phyloP scores from a whole-genome alignment of 2,888 invertebrate species.

The Chaetogeoica ovagalla region DNA sequence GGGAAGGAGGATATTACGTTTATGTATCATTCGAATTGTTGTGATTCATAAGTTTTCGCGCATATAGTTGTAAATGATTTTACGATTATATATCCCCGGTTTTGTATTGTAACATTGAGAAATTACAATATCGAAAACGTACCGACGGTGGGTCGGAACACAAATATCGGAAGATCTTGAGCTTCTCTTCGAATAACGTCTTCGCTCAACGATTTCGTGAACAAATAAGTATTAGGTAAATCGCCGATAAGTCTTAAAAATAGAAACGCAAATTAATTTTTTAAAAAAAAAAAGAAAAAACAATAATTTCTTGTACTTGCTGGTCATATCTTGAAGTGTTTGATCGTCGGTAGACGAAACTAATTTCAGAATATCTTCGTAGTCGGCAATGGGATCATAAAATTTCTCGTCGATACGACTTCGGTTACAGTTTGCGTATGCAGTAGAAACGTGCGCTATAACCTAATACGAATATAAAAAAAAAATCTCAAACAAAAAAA shows the following conservation, averaged over 20 bases:
- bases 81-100: too few relatives aligned
- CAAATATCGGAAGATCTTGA: slow-evolving; percentile 70
- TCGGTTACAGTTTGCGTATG: slow-evolving; percentile 60
- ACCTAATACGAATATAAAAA: slow-evolving; percentile 27
- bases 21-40: too few relatives aligned
- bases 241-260: slow-evolving; percentile 58
- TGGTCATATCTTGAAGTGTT: slow-evolving; percentile 59
- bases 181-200: slow-evolving; percentile 67
- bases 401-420: slow-evolving; percentile 59
- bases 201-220: slow-evolving; percentile 83
- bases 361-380: slow-evolving; percentile 58
- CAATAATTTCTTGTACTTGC: slow-evolving; percentile 56
- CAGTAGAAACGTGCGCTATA: slow-evolving; percentile 60
- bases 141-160: slow-evolving; percentile 82
- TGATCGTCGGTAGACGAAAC: slow-evolving; percentile 59
- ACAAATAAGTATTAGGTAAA: slow-evolving; percentile 86
- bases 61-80: too few relatives aligned
- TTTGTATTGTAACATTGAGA: too few relatives aligned
- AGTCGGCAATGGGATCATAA: slow-evolving; percentile 59
- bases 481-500: too few relatives aligned
- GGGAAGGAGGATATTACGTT: too few relatives aligned
- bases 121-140: slow-evolving; percentile 57
- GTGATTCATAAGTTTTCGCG: too few relatives aligned
- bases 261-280: background rate
- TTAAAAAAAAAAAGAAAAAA: too few relatives aligned